Percentiles rank a stretch among this genome's conserved stretches.
phyloP scores from a whole-genome alignment of 2,888 invertebrate genomes.

The Calliphora vomitoria region DNA sequence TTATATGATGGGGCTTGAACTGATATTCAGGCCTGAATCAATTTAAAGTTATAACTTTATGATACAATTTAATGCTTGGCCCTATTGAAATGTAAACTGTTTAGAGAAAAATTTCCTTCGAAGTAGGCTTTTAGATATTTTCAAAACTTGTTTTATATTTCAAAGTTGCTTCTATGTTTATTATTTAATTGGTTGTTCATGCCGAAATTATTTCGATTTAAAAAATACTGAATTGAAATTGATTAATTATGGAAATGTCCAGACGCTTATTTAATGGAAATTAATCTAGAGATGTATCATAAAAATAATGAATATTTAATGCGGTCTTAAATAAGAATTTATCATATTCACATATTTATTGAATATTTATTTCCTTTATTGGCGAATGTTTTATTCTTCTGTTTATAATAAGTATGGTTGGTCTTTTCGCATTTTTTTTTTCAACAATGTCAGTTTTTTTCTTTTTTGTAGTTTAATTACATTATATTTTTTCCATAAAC shows the following conservation, averaged over 20 bases:
- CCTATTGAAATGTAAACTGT: too few species aligned
- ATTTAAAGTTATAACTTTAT: too few species aligned
- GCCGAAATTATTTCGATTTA: not conserved
- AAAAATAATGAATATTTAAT: slow-evolving; percentile 25
- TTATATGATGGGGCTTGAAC: too few species aligned
- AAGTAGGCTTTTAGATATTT: too few species aligned
- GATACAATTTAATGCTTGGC: too few species aligned
- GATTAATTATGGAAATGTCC: not conserved
- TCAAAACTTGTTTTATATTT: too few species aligned
- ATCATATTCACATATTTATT: slow-evolving; percentile 23
- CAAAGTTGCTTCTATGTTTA: too few species aligned
- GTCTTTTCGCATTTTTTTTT: not conserved
- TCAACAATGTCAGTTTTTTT: not conserved
- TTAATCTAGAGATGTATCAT: slow-evolving; percentile 25
- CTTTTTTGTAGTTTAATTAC: slow-evolving; percentile 54
- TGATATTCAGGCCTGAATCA: too few species aligned
- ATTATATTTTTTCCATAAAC: slow-evolving; percentile 44
- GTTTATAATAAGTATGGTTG: slow-evolving; percentile 4
- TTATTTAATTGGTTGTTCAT: not conserved
- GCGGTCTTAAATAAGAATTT: slow-evolving; percentile 19
- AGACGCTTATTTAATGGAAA: not conserved
- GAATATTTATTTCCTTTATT: slow-evolving; percentile 17
- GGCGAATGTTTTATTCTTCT: slow-evolving; percentile 19
- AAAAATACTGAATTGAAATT: not conserved
- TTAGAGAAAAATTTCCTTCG: too few species aligned